phyloP scores from a whole-genome alignment of 2,888 invertebrate genomes.

The Folsomia candida region DNA sequence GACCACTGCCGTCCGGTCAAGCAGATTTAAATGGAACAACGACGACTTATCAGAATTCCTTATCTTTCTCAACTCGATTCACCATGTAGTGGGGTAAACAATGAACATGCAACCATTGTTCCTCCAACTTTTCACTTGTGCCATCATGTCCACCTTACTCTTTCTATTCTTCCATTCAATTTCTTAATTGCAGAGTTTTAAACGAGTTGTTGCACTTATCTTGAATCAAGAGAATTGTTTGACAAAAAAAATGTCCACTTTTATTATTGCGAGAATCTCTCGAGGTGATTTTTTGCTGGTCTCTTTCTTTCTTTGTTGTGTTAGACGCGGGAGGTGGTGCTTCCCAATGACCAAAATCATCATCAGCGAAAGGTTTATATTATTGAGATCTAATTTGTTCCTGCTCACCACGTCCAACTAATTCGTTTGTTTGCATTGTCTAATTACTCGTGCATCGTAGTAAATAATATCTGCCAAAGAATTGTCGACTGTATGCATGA shows the following conservation, averaged over 20 bases:
- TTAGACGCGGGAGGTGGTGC: too few relatives aligned
- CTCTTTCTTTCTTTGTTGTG: too few relatives aligned
- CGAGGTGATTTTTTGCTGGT: too few relatives aligned
- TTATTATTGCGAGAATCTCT: too few relatives aligned
- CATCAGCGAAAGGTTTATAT: too few relatives aligned
- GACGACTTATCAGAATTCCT: conserved; percentile 6
- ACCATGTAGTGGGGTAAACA: neutral
- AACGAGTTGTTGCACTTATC: neutral
- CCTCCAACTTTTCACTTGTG: neutral
- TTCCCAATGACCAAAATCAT: too few relatives aligned
- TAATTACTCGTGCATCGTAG: neutral
- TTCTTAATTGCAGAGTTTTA: neutral
- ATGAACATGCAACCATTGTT: neutral
- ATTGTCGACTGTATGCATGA: neutral
- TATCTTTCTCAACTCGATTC: neutral
- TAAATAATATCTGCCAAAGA: neutral
- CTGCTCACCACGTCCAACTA: too few relatives aligned
- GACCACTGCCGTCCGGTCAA: neutral
- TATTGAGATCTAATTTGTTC: too few relatives aligned
- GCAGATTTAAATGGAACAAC: neutral
- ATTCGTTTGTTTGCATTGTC: neutral
- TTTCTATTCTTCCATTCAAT: neutral
- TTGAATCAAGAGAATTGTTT: too few relatives aligned
- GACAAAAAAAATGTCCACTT: too few relatives aligned
- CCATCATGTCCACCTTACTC: neutral